phyloP scores from a whole-genome alignment of 2,113 vertebrate genomes.

The Syngnathus scovelli region DNA sequence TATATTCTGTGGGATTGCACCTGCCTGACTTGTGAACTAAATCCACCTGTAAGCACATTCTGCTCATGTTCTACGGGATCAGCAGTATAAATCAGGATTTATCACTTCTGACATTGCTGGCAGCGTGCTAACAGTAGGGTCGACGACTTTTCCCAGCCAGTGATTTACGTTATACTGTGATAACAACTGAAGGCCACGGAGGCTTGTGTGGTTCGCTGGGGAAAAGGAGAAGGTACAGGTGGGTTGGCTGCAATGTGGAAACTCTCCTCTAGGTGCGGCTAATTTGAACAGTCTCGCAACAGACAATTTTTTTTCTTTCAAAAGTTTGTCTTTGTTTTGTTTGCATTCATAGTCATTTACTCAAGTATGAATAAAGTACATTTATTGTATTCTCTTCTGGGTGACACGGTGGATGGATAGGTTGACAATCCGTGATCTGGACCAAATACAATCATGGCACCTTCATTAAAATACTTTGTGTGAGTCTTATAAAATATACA shows the following conservation, averaged over 20 bases:
- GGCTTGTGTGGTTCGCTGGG: neutral
- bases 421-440: neutral
- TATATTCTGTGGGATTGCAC: neutral
- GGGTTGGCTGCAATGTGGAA: neutral
- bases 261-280: neutral
- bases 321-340: too few relatives aligned
- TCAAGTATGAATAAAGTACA: too few relatives aligned
- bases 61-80: constrained; percentile 7
- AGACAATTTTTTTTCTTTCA: too few relatives aligned
- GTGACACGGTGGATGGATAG: neutral
- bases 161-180: constrained; percentile 6
- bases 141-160: constrained; percentile 8
- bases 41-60: constrained; percentile 9
- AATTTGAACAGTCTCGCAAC: neutral
- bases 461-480: neutral
- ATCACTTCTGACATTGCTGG: constrained; percentile 9
- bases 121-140: constrained; percentile 1
- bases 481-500: constrained; percentile 52
- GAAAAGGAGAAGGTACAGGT: neutral
- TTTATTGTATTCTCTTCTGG: too few relatives aligned
- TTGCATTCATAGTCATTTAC: too few relatives aligned
- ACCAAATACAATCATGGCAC: too few relatives aligned
- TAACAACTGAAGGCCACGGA: constrained; percentile 4
- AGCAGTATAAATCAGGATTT: constrained; percentile 10
- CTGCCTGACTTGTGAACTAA: constrained; percentile 4